phyloP scores from a whole-genome alignment of 2,888 invertebrate species.

The Sarcophaga subvicina region DNA sequence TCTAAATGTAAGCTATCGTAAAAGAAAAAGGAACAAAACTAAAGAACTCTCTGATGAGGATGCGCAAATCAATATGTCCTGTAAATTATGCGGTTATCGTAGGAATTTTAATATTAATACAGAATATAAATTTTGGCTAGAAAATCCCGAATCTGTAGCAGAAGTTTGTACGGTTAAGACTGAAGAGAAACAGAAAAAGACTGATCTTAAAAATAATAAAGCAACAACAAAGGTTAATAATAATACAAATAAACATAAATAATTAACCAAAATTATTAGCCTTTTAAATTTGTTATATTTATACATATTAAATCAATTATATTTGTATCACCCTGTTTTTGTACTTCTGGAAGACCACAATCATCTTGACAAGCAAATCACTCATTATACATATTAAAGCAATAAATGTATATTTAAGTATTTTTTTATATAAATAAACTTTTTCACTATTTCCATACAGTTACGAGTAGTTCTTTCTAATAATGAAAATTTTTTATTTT shows the following conservation, averaged over 20 bases:
- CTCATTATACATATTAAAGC: too few species aligned
- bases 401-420: too few species aligned
- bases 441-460: neutral
- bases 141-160: conserved; percentile 76
- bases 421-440: neutral
- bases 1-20: conserved; percentile 61
- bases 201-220: neutral
- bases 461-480: neutral
- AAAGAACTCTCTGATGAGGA: conserved; percentile 61
- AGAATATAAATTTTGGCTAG: conserved; percentile 79
- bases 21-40: conserved; percentile 34
- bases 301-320: too few species aligned
- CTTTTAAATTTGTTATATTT: too few species aligned
- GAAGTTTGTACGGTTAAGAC: conserved; percentile 64
- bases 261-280: neutral
- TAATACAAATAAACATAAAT: neutral
- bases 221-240: neutral
- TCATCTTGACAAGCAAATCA: too few species aligned
- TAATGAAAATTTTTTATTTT: neutral
- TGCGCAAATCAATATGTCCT: conserved; percentile 72
- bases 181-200: neutral
- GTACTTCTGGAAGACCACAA: too few species aligned
- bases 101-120: conserved; percentile 75
- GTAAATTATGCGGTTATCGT: conserved; percentile 75
- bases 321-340: too few species aligned